Percentiles rank a stretch among this genome's conserved stretches.
These are phyloP conservation scores for Geodia barretti DNA, from an alignment of 37 sponge, comb jelly and placozoan genomes.

Conservation along the genomic window DNA sequence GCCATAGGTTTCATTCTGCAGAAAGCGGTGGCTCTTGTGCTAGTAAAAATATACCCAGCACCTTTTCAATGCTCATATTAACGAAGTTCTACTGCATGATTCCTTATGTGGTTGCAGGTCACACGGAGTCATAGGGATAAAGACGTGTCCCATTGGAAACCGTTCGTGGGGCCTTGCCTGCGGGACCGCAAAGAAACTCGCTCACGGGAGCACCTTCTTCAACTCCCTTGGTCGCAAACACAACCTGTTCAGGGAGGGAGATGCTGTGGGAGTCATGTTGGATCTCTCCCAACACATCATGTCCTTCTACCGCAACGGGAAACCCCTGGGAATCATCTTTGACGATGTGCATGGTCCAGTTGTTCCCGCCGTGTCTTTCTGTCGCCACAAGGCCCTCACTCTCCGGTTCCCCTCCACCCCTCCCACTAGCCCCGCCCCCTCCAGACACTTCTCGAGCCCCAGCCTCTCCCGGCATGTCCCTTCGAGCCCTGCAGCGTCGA, in stretches of 20 bases:
- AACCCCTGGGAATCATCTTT: conserved; percentile 30
- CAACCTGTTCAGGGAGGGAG: conserved; percentile 36
- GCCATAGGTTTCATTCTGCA: neutral
- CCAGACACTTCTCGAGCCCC: too few relatives aligned
- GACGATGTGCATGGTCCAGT: conserved; percentile 53
- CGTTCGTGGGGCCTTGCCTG: conserved; percentile 51
- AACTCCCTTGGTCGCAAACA: conserved; percentile 17
- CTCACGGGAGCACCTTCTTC: conserved; percentile 27
- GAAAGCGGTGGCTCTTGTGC: neutral
- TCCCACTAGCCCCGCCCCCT: neutral
- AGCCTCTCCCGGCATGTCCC: too few relatives aligned
- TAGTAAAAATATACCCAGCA: neutral
- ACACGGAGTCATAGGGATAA: conserved; percentile 41
- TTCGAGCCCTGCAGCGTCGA: too few relatives aligned
- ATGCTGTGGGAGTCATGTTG: conserved; percentile 46
- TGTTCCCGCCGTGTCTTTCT: conserved; percentile 56
- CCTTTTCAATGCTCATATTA: neutral
- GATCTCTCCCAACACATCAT: conserved; percentile 37
- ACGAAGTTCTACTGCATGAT: neutral
- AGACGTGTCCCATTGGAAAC: conserved; percentile 39
- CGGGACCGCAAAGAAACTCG: conserved; percentile 49
- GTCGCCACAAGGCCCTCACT: conserved; percentile 43
- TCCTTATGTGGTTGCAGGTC: conserved; percentile 21
- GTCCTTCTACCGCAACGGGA: conserved; percentile 42
- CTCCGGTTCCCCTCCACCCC: conserved; percentile 46